These are phyloP conservation scores for Myotis findleyi DNA, from an alignment of 2,797 vertebrate genomes.

Conservation along the genomic window DNA sequence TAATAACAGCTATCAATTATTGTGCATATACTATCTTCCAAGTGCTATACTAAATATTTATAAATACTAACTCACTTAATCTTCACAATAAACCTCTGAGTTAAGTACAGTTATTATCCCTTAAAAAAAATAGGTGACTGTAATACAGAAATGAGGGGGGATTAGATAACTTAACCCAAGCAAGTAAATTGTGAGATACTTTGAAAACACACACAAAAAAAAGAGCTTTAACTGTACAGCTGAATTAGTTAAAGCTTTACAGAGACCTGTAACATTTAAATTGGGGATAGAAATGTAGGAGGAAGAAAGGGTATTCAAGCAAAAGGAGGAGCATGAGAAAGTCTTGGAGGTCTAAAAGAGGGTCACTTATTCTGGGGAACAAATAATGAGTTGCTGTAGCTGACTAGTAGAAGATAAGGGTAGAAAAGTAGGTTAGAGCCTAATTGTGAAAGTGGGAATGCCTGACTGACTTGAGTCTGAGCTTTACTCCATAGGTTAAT, in stretches of 20 bases:
- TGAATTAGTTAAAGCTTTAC: conserved; percentile 8
- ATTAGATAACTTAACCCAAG: neutral
- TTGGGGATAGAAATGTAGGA: neutral
- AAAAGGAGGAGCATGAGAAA: neutral
- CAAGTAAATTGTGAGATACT: neutral
- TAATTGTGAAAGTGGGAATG: neutral
- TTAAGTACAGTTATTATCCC: neutral
- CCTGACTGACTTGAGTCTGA: conserved; percentile 41
- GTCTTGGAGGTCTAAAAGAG: neutral
- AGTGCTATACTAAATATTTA: conserved; percentile 23
- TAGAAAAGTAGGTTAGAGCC: neutral
- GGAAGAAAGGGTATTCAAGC: neutral
- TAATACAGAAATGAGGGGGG: neutral
- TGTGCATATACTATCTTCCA: conserved; percentile 30
- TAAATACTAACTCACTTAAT: conserved; percentile 48
- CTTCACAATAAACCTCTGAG: neutral
- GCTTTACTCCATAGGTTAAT: neutral
- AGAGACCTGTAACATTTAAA: conserved; percentile 24
- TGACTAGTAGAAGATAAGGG: neutral
- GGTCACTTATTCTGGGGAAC: neutral
- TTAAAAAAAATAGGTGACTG: conserved; percentile 26
- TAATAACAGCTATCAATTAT: conserved; percentile 21
- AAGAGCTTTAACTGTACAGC: neutral
- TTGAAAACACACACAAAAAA: neutral
- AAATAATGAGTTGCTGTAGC: neutral